Conservation (phyloP, 2,113 vertebrate genomes). For the Solenodon paradoxus region DNA sequence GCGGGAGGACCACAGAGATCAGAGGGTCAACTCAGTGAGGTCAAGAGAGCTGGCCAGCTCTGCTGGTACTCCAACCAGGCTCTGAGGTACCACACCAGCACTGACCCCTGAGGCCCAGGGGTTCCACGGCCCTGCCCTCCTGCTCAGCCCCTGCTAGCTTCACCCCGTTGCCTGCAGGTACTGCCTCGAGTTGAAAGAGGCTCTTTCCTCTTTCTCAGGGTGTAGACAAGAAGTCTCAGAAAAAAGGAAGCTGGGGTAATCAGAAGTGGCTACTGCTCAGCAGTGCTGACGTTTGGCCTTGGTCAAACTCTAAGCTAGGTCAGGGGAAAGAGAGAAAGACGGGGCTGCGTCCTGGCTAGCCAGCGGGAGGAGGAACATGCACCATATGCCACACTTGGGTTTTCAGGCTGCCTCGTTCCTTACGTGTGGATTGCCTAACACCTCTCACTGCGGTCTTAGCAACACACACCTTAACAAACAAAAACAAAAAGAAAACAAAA, state of each 20-base stretch:
- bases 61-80: not conserved
- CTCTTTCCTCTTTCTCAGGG: constrained; percentile 40
- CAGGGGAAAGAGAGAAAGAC: not conserved
- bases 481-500: not conserved
- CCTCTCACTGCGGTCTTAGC: not conserved
- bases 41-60: not conserved
- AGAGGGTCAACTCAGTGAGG: not conserved
- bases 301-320: not conserved
- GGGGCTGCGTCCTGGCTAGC: too few relatives aligned
- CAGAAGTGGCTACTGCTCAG: constrained; percentile 22
- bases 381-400: not conserved
- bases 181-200: not conserved
- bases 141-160: not conserved
- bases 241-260: constrained; percentile 58
- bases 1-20: not conserved
- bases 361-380: too few relatives aligned
- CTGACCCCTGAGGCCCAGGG: not conserved
- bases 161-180: not conserved
- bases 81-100: rapidly evolving
- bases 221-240: constrained; percentile 20
- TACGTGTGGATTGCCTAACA: not conserved
- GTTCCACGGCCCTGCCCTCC: not conserved
- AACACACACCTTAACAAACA: not conserved
- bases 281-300: not conserved
- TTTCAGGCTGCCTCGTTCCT: not conserved